A percentile compares a stretch with the other conserved stretches of the same genome.
Conservation (phyloP, 35 echinoderm and acorn worm species). For the Hemicentrotus pulcherrimus region DNA sequence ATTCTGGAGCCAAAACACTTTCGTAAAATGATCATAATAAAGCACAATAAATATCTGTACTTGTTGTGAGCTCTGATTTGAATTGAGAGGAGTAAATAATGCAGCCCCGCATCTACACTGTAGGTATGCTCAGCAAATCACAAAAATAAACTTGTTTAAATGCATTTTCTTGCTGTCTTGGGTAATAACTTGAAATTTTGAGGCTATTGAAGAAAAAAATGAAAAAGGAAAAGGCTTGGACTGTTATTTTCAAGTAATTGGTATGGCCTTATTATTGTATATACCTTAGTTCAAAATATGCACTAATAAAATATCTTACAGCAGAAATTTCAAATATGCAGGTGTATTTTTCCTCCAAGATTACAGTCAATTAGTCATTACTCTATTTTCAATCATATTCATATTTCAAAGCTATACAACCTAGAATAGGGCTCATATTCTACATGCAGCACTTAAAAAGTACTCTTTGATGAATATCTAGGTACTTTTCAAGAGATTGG, state of each 20-base stretch:
- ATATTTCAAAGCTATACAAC: not conserved
- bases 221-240: too few species aligned
- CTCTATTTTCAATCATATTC: not conserved
- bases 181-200: not conserved
- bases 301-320: too few species aligned
- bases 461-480: not conserved
- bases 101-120: too few species aligned
- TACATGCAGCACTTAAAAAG: not conserved
- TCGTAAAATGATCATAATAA: not conserved
- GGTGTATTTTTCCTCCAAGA: not conserved
- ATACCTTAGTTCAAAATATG: too few species aligned
- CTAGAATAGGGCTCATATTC: not conserved
- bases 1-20: slow-evolving; percentile 10
- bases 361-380: not conserved
- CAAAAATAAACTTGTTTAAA: too few species aligned
- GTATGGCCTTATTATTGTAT: too few species aligned
- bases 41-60: not conserved
- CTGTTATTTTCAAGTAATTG: too few species aligned
- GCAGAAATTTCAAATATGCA: too few species aligned
- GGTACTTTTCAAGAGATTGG: not conserved
- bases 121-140: too few species aligned
- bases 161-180: not conserved
- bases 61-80: not conserved
- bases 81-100: not conserved
- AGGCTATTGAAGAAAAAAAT: too few species aligned